Base-by-base conservation (phyloP, 2,888 invertebrate species). In the Calliopum simillimum region DNA sequence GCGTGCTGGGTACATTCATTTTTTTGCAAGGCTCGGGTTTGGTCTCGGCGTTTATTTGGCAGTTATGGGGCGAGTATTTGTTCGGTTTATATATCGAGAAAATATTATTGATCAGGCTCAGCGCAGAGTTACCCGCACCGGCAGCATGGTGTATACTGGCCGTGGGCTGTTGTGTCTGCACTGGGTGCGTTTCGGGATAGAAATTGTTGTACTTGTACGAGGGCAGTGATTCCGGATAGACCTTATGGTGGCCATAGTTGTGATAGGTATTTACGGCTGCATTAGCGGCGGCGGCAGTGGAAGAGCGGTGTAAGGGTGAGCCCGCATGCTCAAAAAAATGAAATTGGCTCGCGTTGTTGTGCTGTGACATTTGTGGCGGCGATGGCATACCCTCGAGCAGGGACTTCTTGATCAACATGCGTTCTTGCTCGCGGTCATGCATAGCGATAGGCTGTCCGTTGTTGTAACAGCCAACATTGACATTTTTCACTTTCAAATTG, bases 31-130 rank as follows among this genome's bases (percentile, higher is more conserved):
- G 85, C 80, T 85, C 85, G 74, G 85, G 83, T 70, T 86, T 84
- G 76, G 80, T 77, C 72, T 83, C 84, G 4, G 78, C 81, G 75
- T 83, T 85, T 72, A 84, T 81, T 75, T 86, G 85, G 74, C 85
- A 86, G 77, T 86, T 86, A 69, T 86, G 81, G 69, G 86, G 86
- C 46, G 86, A 86, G 74, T 86, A 86, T 71, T 86, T 86, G 75
- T 85, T 86, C 65, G 86, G 86, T 74, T 86, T 86, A 75, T 86
- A 86, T 66, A 86, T 86, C 66, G 86, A 86, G 76, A 86, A 86
- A 61, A 86, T 86, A 76, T 86, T 86, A 73, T 86, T 86, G 75
- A 86, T 85, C 69, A 86, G 79, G 75, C 85, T 86, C 33, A 86
- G 74, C 16, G 86, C 85, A 51, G 85, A 85, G 62, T 85, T 82